These are phyloP conservation scores for Vipera ursinii DNA, from an alignment of 2,797 vertebrate genomes.

Conservation along the genomic window DNA sequence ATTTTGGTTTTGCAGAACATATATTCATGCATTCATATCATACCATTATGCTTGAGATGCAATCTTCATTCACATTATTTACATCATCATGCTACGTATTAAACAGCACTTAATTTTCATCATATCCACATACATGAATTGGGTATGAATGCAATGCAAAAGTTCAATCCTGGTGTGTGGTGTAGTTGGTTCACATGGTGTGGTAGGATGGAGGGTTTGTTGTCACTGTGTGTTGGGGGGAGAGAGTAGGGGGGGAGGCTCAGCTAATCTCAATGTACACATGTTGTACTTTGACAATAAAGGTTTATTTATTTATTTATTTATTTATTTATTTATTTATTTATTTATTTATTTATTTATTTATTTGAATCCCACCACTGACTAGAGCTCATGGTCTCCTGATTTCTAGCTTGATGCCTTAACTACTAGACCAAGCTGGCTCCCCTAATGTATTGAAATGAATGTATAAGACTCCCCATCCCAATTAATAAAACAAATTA, in stretches of 20 bases:
- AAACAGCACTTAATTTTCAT: background rate
- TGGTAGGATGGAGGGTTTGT: too few relatives aligned
- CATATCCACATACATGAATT: background rate
- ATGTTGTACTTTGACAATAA: too few relatives aligned
- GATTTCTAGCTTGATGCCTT: background rate
- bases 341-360: too few relatives aligned
- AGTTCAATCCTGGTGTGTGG: slow-evolving; percentile 74
- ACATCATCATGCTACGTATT: background rate
- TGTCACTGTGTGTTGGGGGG: too few relatives aligned
- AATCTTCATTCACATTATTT: background rate
- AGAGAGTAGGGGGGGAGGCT: too few relatives aligned
- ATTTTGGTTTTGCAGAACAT: background rate
- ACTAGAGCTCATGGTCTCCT: background rate
- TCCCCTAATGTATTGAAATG: background rate
- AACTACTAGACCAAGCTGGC: background rate
- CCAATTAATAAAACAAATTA: background rate
- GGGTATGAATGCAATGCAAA: slow-evolving; percentile 79
- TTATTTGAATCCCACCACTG: too few relatives aligned
- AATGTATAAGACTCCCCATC: background rate
- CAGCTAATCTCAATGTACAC: too few relatives aligned
- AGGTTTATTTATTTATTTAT: too few relatives aligned
- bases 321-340: too few relatives aligned
- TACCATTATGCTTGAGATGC: background rate
- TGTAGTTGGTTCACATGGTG: too few relatives aligned
- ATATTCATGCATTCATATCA: background rate